These are phyloP conservation scores for Myiozetetes cayanensis DNA, from an alignment of 2,113 vertebrate genomes.

Conservation along the genomic window DNA sequence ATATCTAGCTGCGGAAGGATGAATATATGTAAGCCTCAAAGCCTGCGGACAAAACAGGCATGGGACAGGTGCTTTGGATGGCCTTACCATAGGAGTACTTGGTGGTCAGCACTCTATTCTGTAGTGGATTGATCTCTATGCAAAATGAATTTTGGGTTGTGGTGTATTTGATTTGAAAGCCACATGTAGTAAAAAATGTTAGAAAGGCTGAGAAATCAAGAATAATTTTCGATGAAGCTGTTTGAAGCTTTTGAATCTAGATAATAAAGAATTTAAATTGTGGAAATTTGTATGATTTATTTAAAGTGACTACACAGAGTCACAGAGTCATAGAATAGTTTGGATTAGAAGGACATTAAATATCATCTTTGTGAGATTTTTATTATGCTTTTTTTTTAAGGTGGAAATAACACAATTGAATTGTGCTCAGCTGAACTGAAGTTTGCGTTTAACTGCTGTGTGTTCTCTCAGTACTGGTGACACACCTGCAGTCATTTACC, in stretches of 20 bases:
- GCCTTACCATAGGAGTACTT: neutral
- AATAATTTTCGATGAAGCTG: neutral
- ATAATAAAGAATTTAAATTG: neutral
- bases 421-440: neutral
- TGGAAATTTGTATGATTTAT: neutral
- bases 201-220: neutral
- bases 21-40: neutral
- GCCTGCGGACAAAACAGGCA: neutral
- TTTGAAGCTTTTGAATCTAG: neutral
- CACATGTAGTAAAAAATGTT: neutral
- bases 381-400: neutral
- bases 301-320: neutral
- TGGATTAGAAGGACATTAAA: neutral
- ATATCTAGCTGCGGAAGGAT: neutral
- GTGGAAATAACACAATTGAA: neutral
- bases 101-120: neutral
- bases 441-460: neutral
- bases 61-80: neutral
- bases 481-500: neutral
- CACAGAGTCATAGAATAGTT: neutral
- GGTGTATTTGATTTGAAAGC: neutral
- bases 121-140: neutral
- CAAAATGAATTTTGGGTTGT: neutral
- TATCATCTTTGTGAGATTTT: neutral
- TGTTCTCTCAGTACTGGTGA: neutral